Percentiles rank a stretch among this genome's conserved stretches.
Evolutionary conservation across 2,888 invertebrate species (phyloP).

Genomic region (Chrysolina americana): DNA sequence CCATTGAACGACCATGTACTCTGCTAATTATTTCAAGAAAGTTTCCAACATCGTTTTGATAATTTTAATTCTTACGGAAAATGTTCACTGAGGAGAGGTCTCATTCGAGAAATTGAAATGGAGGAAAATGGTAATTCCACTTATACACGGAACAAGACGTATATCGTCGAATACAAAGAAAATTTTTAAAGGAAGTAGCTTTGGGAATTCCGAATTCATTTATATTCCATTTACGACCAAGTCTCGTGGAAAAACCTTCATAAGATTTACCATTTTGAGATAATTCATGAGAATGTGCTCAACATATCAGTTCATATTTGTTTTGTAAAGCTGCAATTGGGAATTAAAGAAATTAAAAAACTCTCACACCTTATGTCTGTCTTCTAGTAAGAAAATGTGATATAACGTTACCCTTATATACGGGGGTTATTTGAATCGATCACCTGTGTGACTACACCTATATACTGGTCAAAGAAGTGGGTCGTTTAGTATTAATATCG

Average conservation of each 20-base stretch:
- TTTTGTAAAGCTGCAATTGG: no score
- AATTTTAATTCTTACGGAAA: not conserved
- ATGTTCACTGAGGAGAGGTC: not conserved
- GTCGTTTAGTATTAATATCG: no score
- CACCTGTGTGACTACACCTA: no score
- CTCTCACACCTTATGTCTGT: no score
- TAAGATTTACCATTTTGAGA: not conserved
- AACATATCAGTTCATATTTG: no score
- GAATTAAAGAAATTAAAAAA: no score
- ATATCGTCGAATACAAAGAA: not conserved
- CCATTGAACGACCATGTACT: not conserved
- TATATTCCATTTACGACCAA: not conserved
- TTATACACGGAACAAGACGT: not conserved
- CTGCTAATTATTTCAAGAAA: constrained; percentile 5
- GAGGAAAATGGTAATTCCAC: not conserved
- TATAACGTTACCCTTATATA: no score
- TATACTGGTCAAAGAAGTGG: no score
- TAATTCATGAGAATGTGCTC: not conserved
- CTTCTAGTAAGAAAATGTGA: no score
- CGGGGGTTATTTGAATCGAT: no score
- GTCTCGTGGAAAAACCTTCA: not conserved
- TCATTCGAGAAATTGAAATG: not conserved
- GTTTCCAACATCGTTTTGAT: not conserved
- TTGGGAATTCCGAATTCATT: not conserved
- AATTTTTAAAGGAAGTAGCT: not conserved